Evolutionary conservation across 2,797 vertebrate species (phyloP).

Genomic region (Octomys mimax): DNA sequence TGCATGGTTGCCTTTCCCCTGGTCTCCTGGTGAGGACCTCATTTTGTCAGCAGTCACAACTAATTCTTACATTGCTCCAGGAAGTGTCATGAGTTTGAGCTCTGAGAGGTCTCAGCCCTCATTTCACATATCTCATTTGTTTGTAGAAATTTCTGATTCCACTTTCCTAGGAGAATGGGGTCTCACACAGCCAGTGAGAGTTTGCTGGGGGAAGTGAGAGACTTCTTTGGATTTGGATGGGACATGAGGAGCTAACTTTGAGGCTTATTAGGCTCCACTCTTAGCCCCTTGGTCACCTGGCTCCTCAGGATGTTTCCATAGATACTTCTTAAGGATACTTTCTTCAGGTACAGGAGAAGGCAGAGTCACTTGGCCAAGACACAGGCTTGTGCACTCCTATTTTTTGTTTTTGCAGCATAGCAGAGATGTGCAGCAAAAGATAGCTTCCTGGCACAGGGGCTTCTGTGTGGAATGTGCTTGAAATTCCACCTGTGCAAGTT

Average conservation of each 20-base stretch:
- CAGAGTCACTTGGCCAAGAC: background rate
- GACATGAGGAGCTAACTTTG: background rate
- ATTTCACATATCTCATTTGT: background rate
- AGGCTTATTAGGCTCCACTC: background rate
- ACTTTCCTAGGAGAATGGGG: background rate
- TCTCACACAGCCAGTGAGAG: background rate
- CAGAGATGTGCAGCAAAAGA: background rate
- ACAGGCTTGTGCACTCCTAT: accelerated
- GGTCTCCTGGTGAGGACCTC: background rate
- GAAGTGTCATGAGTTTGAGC: background rate
- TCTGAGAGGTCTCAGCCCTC: background rate
- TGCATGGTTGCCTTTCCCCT: accelerated
- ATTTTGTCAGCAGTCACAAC: background rate
- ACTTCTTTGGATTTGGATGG: background rate
- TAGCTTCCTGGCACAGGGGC: background rate
- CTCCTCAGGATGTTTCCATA: background rate
- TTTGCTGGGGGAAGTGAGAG: background rate
- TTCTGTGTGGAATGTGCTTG: slow-evolving; percentile 42
- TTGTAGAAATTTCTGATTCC: background rate
- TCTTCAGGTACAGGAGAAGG: background rate
- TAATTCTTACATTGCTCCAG: background rate
- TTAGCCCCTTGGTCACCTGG: background rate
- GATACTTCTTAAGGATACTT: background rate
- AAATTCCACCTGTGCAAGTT: slow-evolving; percentile 73
- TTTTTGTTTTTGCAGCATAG: too few species aligned